phyloP scores from a whole-genome alignment of 1,140 invertebrate genomes.

The Lasaia peninsularis region DNA sequence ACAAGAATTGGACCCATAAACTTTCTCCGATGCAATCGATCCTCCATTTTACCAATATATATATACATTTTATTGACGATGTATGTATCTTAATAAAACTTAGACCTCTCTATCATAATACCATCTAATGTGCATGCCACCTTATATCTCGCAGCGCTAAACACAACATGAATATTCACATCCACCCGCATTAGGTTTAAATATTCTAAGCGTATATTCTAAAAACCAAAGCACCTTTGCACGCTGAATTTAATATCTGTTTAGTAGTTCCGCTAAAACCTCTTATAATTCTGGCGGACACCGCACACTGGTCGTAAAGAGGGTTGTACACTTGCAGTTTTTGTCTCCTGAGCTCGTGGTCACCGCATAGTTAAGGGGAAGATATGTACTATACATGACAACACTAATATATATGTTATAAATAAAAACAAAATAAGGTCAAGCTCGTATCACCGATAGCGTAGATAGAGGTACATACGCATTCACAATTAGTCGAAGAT shows the following conservation, averaged over 20 bases:
- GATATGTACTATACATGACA: neutral
- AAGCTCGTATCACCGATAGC: too few relatives aligned
- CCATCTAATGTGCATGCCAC: neutral
- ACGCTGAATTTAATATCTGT: conserved; percentile 61
- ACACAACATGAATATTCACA: conserved; percentile 12
- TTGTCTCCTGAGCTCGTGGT: conserved; percentile 55
- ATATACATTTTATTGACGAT: too few relatives aligned
- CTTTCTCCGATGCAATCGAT: too few relatives aligned
- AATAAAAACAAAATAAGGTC: too few relatives aligned
- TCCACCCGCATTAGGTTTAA: conserved; percentile 22
- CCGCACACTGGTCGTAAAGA: conserved; percentile 54
- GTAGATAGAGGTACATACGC: too few relatives aligned
- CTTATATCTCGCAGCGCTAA: neutral
- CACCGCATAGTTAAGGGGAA: conserved; percentile 59
- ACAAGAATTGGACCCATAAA: too few relatives aligned
- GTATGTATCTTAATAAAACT: neutral
- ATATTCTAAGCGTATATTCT: conserved; percentile 43
- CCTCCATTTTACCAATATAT: too few relatives aligned
- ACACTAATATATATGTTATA: too few relatives aligned
- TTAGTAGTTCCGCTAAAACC: conserved; percentile 55
- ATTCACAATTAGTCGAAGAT: too few relatives aligned
- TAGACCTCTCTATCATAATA: neutral
- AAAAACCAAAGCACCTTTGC: conserved; percentile 45
- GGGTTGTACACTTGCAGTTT: conserved; percentile 62
- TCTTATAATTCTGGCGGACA: conserved; percentile 58